Evolutionary conservation across 2,888 invertebrate species (phyloP).

Genomic region (Platycheirus albimanus): DNA sequence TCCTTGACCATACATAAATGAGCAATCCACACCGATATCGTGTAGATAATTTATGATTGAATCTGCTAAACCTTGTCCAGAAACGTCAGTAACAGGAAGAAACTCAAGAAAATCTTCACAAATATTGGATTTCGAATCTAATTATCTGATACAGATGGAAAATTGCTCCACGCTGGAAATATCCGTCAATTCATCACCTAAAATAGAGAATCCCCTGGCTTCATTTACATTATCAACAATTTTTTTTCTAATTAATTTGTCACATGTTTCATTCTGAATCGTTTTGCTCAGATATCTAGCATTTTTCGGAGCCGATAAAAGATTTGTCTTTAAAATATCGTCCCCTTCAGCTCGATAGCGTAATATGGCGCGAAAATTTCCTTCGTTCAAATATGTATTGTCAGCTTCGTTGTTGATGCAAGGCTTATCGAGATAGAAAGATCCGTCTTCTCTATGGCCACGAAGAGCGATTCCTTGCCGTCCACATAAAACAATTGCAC

Average conservation of each 20-base stretch:
- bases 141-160: constrained; percentile 75
- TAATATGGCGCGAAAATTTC: not conserved
- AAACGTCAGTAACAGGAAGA: constrained; percentile 66
- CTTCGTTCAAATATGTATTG: not conserved
- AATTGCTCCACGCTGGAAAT: constrained; percentile 75
- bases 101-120: constrained; percentile 74
- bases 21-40: constrained; percentile 64
- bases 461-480: too few relatives aligned
- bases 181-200: constrained; percentile 77
- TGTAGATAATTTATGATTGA: constrained; percentile 46
- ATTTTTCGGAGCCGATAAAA: not conserved
- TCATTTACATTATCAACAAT: constrained; percentile 75
- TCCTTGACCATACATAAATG: constrained; percentile 74
- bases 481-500: too few relatives aligned
- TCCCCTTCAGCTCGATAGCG: not conserved
- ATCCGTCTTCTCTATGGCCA: not conserved
- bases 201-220: constrained; percentile 75
- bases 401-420: not conserved
- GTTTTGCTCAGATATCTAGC: constrained; percentile 8
- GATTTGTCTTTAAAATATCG: not conserved
- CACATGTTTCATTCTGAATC: not conserved
- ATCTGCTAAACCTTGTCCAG: constrained; percentile 58
- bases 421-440: constrained; percentile 1
- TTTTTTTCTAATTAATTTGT: not conserved
- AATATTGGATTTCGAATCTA: constrained; percentile 30